Evolutionary conservation across 2,888 invertebrate genomes (phyloP).

Genomic region (Melanostoma mellinum): DNA sequence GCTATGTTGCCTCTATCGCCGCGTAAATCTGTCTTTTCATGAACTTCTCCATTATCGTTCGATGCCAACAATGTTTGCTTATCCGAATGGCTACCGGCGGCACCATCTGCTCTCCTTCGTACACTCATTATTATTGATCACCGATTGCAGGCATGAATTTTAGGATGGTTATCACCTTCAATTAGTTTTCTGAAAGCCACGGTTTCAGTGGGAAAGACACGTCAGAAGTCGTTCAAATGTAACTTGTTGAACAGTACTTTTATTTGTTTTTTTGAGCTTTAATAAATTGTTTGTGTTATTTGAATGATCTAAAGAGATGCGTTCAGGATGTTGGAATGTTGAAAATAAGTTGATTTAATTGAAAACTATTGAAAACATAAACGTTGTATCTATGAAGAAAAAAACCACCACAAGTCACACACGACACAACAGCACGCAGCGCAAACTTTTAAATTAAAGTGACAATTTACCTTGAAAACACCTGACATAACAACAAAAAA

Average conservation of each 20-base stretch:
- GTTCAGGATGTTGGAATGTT: neutral
- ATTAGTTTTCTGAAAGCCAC: slow-evolving; percentile 23
- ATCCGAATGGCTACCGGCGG: slow-evolving; percentile 12
- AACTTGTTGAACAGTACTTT: slow-evolving; percentile 44
- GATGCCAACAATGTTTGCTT: slow-evolving; percentile 16
- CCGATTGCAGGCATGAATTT: slow-evolving; percentile 43
- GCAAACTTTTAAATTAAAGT: slow-evolving; percentile 28
- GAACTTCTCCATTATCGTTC: slow-evolving; percentile 71
- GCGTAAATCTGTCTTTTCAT: slow-evolving; percentile 83
- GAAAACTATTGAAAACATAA: slow-evolving; percentile 33
- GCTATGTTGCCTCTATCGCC: slow-evolving; percentile 92
- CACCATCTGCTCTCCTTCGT: slow-evolving; percentile 45
- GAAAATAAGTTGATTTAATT: slow-evolving; percentile 24
- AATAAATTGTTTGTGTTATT: neutral
- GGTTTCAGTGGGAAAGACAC: slow-evolving; percentile 47
- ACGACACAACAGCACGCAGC: slow-evolving; percentile 19
- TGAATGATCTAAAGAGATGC: neutral
- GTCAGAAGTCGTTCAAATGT: slow-evolving; percentile 46
- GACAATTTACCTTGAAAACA: slow-evolving; percentile 27
- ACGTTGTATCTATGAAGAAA: neutral
- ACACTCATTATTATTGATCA: slow-evolving; percentile 50
- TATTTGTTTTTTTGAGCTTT: neutral
- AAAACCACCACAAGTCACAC: neutral
- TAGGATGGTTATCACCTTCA: slow-evolving; percentile 13
- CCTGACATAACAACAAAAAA: slow-evolving; percentile 29